phyloP scores from a whole-genome alignment of 2,888 invertebrate species.

The Drosophila phalerata region DNA sequence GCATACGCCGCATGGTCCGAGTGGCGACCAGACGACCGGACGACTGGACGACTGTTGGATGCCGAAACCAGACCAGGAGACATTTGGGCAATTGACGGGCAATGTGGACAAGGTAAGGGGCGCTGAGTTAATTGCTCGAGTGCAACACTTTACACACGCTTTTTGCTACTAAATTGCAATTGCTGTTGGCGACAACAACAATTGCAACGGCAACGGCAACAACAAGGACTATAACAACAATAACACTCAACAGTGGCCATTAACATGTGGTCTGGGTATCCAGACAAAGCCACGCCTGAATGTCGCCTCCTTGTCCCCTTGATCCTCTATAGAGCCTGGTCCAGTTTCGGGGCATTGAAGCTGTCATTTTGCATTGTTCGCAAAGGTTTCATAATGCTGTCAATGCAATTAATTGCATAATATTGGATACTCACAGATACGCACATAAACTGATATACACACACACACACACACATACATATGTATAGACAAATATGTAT shows the following conservation, averaged over 20 bases:
- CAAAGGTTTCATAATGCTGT: constrained; percentile 78
- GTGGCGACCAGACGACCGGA: constrained; percentile 6
- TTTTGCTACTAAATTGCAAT: constrained; percentile 76
- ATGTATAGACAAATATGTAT: constrained; percentile 18
- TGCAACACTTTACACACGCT: constrained; percentile 63
- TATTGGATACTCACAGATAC: constrained; percentile 45
- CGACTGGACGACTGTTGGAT: not conserved
- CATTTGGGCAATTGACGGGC: constrained; percentile 45
- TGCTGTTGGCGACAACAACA: constrained; percentile 60
- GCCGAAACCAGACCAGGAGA: constrained; percentile 61
- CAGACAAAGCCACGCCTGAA: constrained; percentile 46
- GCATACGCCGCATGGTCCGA: constrained; percentile 60
- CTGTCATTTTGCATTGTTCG: constrained; percentile 75
- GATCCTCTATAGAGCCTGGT: not conserved
- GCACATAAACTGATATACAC: constrained; percentile 12
- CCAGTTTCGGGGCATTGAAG: constrained; percentile 56
- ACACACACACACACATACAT: constrained; percentile 10
- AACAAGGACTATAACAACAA: constrained; percentile 47
- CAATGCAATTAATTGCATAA: constrained; percentile 80
- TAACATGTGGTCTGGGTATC: constrained; percentile 56
- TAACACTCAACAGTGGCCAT: constrained; percentile 60
- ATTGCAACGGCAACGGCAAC: constrained; percentile 36
- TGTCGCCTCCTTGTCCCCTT: constrained; percentile 1
- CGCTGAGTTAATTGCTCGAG: constrained; percentile 68
- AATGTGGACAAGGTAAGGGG: not conserved